phyloP scores from a whole-genome alignment of 2,113 vertebrate genomes.

The Dinomys branickii region DNA sequence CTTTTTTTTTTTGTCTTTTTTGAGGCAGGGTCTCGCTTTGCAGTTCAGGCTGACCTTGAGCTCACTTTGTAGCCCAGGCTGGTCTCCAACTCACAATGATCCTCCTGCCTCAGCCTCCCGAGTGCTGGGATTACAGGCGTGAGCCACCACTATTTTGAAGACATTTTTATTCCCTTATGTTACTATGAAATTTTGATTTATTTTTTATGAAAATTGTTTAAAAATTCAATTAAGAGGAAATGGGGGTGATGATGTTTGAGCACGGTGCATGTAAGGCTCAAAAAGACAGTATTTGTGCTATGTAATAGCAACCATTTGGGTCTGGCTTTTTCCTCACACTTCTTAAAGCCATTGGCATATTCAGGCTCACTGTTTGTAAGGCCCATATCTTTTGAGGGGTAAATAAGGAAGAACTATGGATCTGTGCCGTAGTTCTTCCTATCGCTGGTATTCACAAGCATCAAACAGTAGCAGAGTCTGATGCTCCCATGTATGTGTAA shows the following conservation, averaged over 20 bases:
- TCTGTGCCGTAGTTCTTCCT: background rate
- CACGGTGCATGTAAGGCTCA: background rate
- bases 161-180: background rate
- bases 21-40: too few relatives aligned
- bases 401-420: background rate
- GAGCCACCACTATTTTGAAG: background rate
- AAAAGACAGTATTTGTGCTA: background rate
- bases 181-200: background rate
- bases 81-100: too few relatives aligned
- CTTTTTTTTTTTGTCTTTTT: too few relatives aligned
- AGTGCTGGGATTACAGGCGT: too few relatives aligned
- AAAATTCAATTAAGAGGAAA: background rate
- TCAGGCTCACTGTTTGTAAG: background rate
- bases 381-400: background rate
- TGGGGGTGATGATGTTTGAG: background rate
- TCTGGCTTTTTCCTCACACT: background rate
- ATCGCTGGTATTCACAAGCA: background rate
- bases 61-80: too few relatives aligned
- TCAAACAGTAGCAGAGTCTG: slow-evolving; percentile 10
- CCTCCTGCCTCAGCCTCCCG: too few relatives aligned
- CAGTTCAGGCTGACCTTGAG: too few relatives aligned
- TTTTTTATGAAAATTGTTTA: background rate
- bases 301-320: background rate
- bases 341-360: background rate
- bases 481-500: background rate